Evolutionary conservation across 2,888 invertebrate genomes (phyloP), one percentile per base, ranked within the genome.

Genomic region (Plebejus argus): DNA sequence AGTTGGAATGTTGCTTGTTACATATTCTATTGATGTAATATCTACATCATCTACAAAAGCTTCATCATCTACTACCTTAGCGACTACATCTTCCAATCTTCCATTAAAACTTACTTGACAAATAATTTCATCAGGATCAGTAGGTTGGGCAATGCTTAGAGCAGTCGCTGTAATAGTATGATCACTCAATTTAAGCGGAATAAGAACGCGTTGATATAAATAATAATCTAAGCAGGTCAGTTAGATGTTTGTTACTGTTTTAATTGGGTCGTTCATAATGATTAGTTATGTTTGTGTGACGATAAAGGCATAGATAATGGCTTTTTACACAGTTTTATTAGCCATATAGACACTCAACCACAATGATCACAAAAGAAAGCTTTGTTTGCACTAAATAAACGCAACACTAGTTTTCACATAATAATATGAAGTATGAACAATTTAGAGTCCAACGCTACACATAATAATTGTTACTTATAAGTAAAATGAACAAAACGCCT

Each of bases 161-260:
- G n/a, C 35, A 39, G 39, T 35, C 35, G 35, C 12, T 53, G 53
- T 53, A 28, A 53, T 53, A 39, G 45, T 49, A 18, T 53, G 53
- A 74, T 39, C 72, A 45, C 72, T 45, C 72, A 72, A 72, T 45
- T 72, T 20, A 33, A n/a, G 45, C 23, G 74, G 28, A 74, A 74
- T 28, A 53, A 74, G 74, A 74, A 33, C 49, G 49, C 23, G 74
- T 49, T 66, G 66, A 66, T 66, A 28, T 74, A 8, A 49, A 74
- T 53, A 49, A 74, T 53, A 74, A 71, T 74, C 74, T 49, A 74
- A 74, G 74, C 53, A 28, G 74, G 74, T 74, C 74, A 49, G 28
- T 74, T 53, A 74, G 74, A 49, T 53, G 15, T 49, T 53, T 53
- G 39, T 74, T 45, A 20, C 23, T 74, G 74, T 49, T 49, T 49